Base-by-base conservation (phyloP, 2,113 vertebrate genomes). In the Stomatorhinus ivindoensis region DNA sequence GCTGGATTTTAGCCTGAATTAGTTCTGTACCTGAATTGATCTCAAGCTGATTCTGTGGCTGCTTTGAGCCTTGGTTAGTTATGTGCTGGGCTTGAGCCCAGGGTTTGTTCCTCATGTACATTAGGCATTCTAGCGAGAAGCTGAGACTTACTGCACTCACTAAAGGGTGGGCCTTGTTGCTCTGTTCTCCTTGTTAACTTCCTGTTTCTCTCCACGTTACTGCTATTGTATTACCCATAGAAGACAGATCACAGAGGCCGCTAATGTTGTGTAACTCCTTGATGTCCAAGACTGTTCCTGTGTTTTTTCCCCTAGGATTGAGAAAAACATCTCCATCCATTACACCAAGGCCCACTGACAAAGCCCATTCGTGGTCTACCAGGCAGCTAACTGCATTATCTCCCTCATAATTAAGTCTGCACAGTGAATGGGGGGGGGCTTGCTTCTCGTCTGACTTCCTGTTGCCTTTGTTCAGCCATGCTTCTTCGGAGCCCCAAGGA, bases 271-370 rank as follows among this genome's bases (percentile, higher is more conserved):
- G 46, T 85, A 85, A 58, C 39, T 58, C 13, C 80, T 80, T 58
- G 39, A 51, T 42, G 55, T 11, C 80, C 76, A 7, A 46, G 80
- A 42, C 21, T 39, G 53, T 65, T 87, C 39, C 27, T 85, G 21
- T 58, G 55, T 53, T 35, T 87, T 87, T 35, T 89, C 11, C 10
- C 24, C 80, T 44, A 19, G 7, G 80, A 83, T 19, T 55, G 65
- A 89, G 15, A 35, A 35, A 35, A 83, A 61, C 84, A 58, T 85
- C 89, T 76, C 83, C 87, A 35, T 53, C 89, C 85, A 87, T 90
- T 90, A 89, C 50, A 9, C 58, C 61, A 11, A 47, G 53, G 24
- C 19, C 50, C 31, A 80, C 24, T 90, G 86, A 76, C 87, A 91
- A 69, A 47, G 87, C 89, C 87, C 89, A 91, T 87, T 86, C 17